A percentile compares a stretch with the other conserved stretches of the same genome.
Conservation (phyloP, 2,113 vertebrate species). For the Tragelaphus imberbis region DNA sequence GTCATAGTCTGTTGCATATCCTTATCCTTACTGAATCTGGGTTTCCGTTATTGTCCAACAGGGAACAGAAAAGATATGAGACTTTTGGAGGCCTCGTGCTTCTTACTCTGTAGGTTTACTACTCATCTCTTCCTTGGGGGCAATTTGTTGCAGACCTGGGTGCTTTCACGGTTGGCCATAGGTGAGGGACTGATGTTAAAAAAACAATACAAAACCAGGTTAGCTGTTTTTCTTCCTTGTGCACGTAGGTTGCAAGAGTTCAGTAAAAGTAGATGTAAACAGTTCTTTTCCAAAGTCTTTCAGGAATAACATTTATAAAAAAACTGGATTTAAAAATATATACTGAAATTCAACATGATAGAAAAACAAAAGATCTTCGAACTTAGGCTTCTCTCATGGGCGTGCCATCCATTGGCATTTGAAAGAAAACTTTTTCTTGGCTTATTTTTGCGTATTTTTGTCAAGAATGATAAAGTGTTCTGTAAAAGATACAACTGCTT, state of each 20-base stretch:
- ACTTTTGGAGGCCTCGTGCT: not conserved
- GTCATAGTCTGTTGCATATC: not conserved
- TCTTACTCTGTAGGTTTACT: not conserved
- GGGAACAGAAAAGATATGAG: not conserved
- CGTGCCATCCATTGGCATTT: not conserved
- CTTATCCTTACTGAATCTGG: not conserved
- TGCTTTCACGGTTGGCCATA: not conserved
- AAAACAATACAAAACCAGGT: not conserved
- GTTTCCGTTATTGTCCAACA: not conserved
- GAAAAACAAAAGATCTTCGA: conserved; percentile 19
- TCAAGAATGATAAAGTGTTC: not conserved
- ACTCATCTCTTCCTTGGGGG: not conserved
- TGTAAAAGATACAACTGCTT: not conserved
- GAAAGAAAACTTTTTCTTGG: not conserved
- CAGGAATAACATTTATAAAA: conserved; percentile 19
- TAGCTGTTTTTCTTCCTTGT: conserved; percentile 3
- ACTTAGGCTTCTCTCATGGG: not conserved
- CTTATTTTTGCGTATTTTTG: not conserved
- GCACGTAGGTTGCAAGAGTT: not conserved
- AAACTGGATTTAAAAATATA: not conserved
- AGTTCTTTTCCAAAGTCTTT: not conserved
- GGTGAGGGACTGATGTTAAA: not conserved
- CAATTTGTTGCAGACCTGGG: not conserved
- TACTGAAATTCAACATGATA: not conserved
- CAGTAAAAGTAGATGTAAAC: not conserved